Evolutionary conservation across 2,888 invertebrate genomes (phyloP).

Genomic region (Branchipolynoe longqiensis): DNA sequence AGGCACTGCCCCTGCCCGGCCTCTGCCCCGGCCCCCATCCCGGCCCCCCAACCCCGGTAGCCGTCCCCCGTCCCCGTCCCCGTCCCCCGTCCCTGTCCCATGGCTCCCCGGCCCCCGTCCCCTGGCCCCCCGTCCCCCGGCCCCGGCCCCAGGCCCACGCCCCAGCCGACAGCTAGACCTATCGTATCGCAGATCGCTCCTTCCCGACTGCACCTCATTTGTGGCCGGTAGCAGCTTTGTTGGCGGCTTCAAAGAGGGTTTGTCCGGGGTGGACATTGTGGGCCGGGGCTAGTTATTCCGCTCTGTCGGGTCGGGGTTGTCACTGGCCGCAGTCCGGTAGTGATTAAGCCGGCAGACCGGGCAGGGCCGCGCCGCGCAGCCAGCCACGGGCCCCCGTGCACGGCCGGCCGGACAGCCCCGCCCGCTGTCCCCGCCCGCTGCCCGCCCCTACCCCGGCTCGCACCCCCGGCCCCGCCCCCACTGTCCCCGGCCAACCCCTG

Average conservation of each 20-base stretch:
- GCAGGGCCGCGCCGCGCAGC: background rate
- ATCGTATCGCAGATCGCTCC: constrained; percentile 42
- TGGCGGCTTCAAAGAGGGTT: background rate
- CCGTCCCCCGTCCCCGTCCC: no score
- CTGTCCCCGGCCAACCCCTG: no score
- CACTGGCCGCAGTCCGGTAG: background rate
- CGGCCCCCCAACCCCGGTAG: no score
- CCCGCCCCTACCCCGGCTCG: no score
- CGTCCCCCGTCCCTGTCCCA: background rate
- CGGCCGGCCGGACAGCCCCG: background rate
- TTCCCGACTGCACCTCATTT: constrained; percentile 38
- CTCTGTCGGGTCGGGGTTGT: constrained; percentile 27
- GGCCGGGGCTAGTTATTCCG: constrained; percentile 49
- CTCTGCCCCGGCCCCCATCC: no score
- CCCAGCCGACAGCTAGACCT: no score
- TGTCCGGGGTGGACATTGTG: constrained; percentile 23
- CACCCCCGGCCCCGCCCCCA: no score
- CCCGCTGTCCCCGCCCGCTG: no score
- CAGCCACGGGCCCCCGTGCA: background rate
- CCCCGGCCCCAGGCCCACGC: background rate
- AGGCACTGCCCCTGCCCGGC: no score
- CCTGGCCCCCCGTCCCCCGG: background rate
- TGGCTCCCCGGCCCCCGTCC: background rate
- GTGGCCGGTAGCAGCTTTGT: constrained; percentile 18
- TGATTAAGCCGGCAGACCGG: constrained; percentile 19